Percentiles rank a stretch among this genome's conserved stretches.
phyloP scores from a whole-genome alignment of 2,797 vertebrate species.

The Epinephelus coioides region DNA sequence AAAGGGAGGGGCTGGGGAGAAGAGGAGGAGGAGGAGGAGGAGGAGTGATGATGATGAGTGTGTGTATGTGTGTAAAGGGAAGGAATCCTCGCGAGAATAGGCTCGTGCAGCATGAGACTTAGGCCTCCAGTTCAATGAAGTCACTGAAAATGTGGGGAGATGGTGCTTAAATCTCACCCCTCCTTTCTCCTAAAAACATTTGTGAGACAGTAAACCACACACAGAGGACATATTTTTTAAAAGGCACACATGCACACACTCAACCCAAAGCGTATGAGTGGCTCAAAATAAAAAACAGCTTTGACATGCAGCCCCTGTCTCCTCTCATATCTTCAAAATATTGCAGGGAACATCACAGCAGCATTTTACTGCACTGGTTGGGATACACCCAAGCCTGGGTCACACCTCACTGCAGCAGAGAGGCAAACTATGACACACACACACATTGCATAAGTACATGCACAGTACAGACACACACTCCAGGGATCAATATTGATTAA shows the following conservation, averaged over 20 bases:
- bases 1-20: conserved; percentile 75
- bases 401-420: conserved; percentile 76
- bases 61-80: conserved; percentile 37
- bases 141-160: conserved; percentile 54
- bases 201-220: not conserved
- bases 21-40: conserved; percentile 55
- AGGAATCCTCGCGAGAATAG: conserved; percentile 74
- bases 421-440: conserved; percentile 49
- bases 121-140: conserved; percentile 55
- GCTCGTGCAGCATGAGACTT: conserved; percentile 60
- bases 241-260: not conserved
- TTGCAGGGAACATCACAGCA: conserved; percentile 53
- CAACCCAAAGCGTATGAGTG: no score
- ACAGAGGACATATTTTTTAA: not conserved
- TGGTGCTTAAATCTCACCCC: conserved; percentile 37
- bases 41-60: conserved; percentile 37
- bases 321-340: conserved; percentile 31
- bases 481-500: conserved; percentile 74
- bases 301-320: conserved; percentile 20
- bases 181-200: conserved; percentile 28
- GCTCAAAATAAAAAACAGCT: not conserved
- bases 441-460: conserved; percentile 28
- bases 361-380: conserved; percentile 66
- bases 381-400: conserved; percentile 71
- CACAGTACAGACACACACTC: conserved; percentile 47